Evolutionary conservation across 2,797 vertebrate genomes (phyloP).

Genomic region (Cryptoprocta ferox): DNA sequence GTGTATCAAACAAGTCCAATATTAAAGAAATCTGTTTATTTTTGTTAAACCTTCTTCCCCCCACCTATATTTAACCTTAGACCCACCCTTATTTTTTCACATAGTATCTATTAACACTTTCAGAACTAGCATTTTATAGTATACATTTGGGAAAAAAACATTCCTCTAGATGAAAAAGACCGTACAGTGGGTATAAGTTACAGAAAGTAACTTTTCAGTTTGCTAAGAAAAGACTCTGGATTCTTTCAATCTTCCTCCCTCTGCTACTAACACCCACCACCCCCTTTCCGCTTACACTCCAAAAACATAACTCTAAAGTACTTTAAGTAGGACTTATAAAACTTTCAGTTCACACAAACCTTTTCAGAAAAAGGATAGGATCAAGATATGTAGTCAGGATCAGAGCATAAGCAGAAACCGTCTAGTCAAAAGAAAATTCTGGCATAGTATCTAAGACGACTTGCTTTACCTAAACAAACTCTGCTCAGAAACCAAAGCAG

Average conservation of each 20-base stretch:
- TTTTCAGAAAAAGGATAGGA: neutral
- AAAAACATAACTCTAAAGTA: slow-evolving; percentile 32
- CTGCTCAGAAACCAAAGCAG: slow-evolving; percentile 40
- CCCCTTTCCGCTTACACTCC: neutral
- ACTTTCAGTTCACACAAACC: slow-evolving; percentile 43
- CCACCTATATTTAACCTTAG: neutral
- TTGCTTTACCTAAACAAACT: slow-evolving; percentile 42
- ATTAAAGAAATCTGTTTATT: slow-evolving; percentile 19
- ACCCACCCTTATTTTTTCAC: neutral
- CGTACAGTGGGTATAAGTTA: neutral
- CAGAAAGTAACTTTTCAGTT: neutral
- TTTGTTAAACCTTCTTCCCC: neutral
- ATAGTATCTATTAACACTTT: neutral
- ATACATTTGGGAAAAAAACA: neutral
- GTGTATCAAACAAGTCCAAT: neutral
- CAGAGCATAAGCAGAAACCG: slow-evolving; percentile 15
- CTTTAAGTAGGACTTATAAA: slow-evolving; percentile 30
- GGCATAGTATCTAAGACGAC: neutral
- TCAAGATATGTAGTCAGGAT: neutral
- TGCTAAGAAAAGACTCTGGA: slow-evolving; percentile 27
- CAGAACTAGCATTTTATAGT: neutral
- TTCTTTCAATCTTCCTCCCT: neutral
- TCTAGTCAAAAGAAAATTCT: slow-evolving; percentile 19
- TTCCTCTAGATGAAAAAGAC: slow-evolving; percentile 36
- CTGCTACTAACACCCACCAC: neutral